These are phyloP conservation scores for Penaeus japonicus DNA, from an alignment of 1,140 invertebrate species.

Conservation along the genomic window DNA sequence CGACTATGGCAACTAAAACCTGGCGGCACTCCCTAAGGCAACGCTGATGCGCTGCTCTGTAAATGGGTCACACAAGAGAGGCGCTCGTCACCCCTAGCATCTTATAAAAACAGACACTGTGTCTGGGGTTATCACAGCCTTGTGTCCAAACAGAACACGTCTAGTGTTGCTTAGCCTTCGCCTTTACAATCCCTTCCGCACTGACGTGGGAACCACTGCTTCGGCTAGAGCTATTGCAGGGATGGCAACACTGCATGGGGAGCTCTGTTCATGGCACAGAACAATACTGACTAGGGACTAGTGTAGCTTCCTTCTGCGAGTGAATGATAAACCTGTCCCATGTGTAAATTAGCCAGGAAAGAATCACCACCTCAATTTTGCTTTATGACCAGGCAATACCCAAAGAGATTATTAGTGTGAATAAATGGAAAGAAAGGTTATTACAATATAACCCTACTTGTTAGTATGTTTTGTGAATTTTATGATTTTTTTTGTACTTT, in stretches of 20 bases:
- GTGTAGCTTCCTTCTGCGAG: constrained; percentile 19
- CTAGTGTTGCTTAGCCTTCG: constrained; percentile 28
- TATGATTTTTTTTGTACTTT: constrained; percentile 51
- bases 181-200: neutral
- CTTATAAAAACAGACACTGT: constrained; percentile 19
- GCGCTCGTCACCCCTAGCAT: constrained; percentile 17
- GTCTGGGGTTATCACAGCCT: constrained; percentile 53
- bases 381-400: constrained; percentile 46
- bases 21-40: neutral
- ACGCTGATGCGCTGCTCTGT: neutral
- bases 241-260: constrained; percentile 36
- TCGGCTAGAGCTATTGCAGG: neutral
- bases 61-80: neutral
- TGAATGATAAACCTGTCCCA: constrained; percentile 36
- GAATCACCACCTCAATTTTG: neutral
- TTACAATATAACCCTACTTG: constrained; percentile 53
- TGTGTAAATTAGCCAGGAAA: neutral
- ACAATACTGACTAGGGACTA: constrained; percentile 57
- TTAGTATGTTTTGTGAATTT: constrained; percentile 48
- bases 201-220: neutral
- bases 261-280: constrained; percentile 50
- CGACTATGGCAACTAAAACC: neutral
- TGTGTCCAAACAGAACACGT: constrained; percentile 38
- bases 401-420: constrained; percentile 50
- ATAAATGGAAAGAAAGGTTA: constrained; percentile 45